Conservation (phyloP, 2,888 invertebrate genomes). For the Arenicola marina region DNA sequence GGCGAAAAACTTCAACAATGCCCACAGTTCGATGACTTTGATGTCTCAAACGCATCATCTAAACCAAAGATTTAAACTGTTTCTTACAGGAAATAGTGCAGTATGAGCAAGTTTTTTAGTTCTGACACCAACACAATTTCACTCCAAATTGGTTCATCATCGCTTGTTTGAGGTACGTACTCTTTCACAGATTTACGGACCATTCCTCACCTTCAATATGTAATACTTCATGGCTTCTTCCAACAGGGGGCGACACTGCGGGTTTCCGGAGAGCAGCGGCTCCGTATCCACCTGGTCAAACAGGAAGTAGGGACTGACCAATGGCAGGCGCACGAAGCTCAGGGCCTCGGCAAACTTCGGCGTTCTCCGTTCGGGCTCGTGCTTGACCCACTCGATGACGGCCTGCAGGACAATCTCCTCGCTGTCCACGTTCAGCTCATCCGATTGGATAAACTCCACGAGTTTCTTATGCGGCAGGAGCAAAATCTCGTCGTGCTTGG, state of each 20-base stretch:
- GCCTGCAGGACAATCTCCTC: constrained; percentile 17
- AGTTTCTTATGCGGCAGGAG: constrained; percentile 2
- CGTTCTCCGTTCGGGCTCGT: constrained; percentile 5
- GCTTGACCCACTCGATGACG: constrained; percentile 17
- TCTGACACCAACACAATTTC: no score
- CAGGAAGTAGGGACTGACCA: constrained; percentile 16
- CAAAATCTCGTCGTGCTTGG: constrained; percentile 9
- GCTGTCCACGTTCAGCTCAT: constrained; percentile 7
- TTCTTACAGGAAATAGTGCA: no score
- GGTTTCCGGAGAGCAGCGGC: background rate
- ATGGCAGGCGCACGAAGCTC: constrained; percentile 8
- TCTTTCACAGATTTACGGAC: background rate
- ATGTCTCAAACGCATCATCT: no score
- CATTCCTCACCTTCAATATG: constrained; percentile 11
- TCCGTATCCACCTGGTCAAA: constrained; percentile 14
- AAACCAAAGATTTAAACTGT: no score
- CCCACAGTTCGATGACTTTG: no score
- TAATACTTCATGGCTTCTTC: constrained; percentile 17
- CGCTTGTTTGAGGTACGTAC: no score
- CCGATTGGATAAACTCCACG: constrained; percentile 9
- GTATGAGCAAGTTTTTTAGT: no score
- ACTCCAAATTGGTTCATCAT: no score
- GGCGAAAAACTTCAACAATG: no score
- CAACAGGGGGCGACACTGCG: constrained; percentile 8
- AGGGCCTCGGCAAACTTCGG: constrained; percentile 5